Evolutionary conservation across 2,888 invertebrate genomes (phyloP), one percentile per base, ranked within the genome.

Genomic region (Drosophila flavopinicola): DNA sequence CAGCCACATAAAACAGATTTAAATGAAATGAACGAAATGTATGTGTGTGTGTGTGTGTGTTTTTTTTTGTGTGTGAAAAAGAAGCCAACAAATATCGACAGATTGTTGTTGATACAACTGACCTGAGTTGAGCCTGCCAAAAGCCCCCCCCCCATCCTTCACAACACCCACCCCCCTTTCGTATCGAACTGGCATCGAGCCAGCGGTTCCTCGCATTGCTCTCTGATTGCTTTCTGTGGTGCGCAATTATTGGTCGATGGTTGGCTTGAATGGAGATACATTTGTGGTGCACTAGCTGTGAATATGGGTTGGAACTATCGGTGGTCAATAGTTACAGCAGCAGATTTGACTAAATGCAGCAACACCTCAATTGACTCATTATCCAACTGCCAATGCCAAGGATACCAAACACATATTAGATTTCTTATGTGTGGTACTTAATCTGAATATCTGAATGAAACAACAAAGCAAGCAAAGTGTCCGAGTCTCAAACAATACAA

Each of bases 1-100:
- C 78, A 77, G 82, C 80, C 80, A 70, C 78, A 82, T 80, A 84
- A 86, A 82, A 75, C 66, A 68, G 80, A 84, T 86, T 80, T 70
- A 84, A 82, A 68, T 86, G 60, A 84, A 86, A 77, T 78, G 65
- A 65, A 48, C 63, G 24, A 17, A 32, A 38, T 38, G 17, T 53
- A 11, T 44, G 7, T 20, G n/a, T n/a, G n/a, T n/a, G n/a, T n/a
- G n/a, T n/a, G n/a, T n/a, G n/a, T n/a, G n/a, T n/a, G n/a, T n/a
- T 29, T 24, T 42, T 27, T 15, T 9, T 25, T 10, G 6, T 23
- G 39, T 33, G 38, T 27, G 2, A 13, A n/a, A 27, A 37, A 30
- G 54, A 65, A 54, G 42, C 54, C 61, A 56, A 56, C 52, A 53
- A 44, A 47, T 66, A 66, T 72, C 53, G 70, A 57, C 45, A 35